Percentiles rank a stretch among this genome's conserved stretches.
Evolutionary conservation across 2,888 invertebrate genomes (phyloP).

Genomic region (Dryobotodes eremita): DNA sequence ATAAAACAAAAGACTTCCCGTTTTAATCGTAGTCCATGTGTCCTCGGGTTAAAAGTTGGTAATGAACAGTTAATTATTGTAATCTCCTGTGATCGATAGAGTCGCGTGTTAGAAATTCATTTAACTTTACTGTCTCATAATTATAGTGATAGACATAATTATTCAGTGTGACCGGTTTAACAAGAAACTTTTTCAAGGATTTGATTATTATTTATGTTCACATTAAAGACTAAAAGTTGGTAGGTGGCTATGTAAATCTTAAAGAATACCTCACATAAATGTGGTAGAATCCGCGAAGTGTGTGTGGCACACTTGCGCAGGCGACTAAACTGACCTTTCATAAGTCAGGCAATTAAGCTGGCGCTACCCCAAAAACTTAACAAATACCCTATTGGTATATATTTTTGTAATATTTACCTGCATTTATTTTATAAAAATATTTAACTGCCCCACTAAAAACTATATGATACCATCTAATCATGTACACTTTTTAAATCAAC

Average conservation of each 20-base stretch:
- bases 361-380: neutral
- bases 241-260: neutral
- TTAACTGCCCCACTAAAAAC: neutral
- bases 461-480: neutral
- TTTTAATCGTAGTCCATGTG: conserved; percentile 44
- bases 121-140: conserved; percentile 52
- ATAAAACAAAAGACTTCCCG: conserved; percentile 26
- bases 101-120: conserved; percentile 58
- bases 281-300: neutral
- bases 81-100: conserved; percentile 49
- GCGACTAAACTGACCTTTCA: neutral
- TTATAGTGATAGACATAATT: conserved; percentile 42
- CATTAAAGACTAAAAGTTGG: neutral
- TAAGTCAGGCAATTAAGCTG: neutral
- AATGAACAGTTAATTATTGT: conserved; percentile 56
- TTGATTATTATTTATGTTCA: neutral
- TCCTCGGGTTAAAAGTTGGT: conserved; percentile 36
- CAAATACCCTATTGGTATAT: neutral
- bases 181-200: neutral
- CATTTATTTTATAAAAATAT: neutral
- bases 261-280: neutral
- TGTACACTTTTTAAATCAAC: neutral
- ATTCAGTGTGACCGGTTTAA: conserved; percentile 2
- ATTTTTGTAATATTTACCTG: neutral
- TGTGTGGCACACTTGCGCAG: neutral